Base-by-base conservation (phyloP, 2,113 vertebrate species). In the Lepus americanus region DNA sequence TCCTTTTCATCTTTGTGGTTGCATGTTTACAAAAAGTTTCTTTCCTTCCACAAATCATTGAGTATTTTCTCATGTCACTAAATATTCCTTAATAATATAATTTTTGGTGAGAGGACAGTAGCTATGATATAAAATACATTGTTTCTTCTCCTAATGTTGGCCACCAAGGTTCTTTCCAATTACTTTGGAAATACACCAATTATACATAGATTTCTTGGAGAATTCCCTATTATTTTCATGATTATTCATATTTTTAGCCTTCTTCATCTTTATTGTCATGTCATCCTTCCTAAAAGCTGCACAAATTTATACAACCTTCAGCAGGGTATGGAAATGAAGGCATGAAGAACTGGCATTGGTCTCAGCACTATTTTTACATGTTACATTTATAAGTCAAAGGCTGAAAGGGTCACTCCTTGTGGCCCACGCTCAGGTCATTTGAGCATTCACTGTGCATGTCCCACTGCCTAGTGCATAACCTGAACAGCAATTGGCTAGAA, bases 401-500 rank as follows among this genome's bases (percentile, higher is more conserved):
- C 63, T 33, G 13, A 9, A 78, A 44, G 22, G 23, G 12, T 19
- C 39, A 82, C 61, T 64, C 76, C 33, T 33, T 1, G 10, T 23
- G 36, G 63, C 6, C 63, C 6, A 19, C 3, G n/a, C 70, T 13
- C 64, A 61, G 20, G 55, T 53, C 87, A 10, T 29, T 6, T n/a
- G 82, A 49, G 17, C 11, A 13, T 25, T 39, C 9, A 3, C n/a
- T 8, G 17, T 0, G 22, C 16, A 80, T 2, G 16, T 49, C 9
- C 70, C 80, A 53, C 33, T 66, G 31, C 36, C 51, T 31, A 27
- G 10, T 1, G 22, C 63, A 95, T 70, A 80, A 53, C 27, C 0
- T 0, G 44, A 49, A 64, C n/a, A 59, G 77, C 84, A 64, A 55
- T 64, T 94, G 84, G 77, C 89, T 97, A 51, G 93, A 66, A 66